phyloP scores from a whole-genome alignment of 2,113 vertebrate species.

The Burhinus bistriatus region DNA sequence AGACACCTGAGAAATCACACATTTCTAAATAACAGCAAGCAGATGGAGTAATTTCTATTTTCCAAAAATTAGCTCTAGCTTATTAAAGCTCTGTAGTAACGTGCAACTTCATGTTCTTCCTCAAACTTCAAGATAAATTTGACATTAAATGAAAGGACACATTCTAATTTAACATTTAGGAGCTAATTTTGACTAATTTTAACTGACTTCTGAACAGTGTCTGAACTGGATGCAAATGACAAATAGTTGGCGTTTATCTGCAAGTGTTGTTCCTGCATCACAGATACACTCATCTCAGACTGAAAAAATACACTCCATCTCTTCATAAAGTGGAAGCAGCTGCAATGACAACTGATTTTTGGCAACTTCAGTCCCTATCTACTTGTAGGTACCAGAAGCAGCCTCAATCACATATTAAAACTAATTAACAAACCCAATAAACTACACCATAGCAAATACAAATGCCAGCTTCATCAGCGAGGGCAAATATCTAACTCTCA shows the following conservation, averaged over 20 bases:
- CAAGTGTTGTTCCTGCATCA: slow-evolving; percentile 35
- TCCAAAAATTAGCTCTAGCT: background rate
- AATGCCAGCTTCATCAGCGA: background rate
- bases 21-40: slow-evolving; percentile 14
- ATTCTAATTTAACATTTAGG: slow-evolving; percentile 60
- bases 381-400: background rate
- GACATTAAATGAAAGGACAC: slow-evolving; percentile 61
- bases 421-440: slow-evolving; percentile 41
- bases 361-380: slow-evolving; percentile 3
- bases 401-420: slow-evolving; percentile 5
- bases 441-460: background rate
- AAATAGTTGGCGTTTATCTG: slow-evolving; percentile 32
- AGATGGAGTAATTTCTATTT: slow-evolving; percentile 18
- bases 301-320: background rate
- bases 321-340: slow-evolving; percentile 53
- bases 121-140: slow-evolving; percentile 21
- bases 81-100: background rate
- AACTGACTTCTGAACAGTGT: slow-evolving; percentile 38
- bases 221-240: slow-evolving; percentile 59
- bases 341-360: slow-evolving; percentile 46
- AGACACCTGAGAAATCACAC: slow-evolving; percentile 45
- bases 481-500: background rate
- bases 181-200: slow-evolving; percentile 45
- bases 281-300: background rate
- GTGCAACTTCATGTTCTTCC: background rate